Conservation (phyloP, 2,888 invertebrate species). For the Sturmia bella region DNA sequence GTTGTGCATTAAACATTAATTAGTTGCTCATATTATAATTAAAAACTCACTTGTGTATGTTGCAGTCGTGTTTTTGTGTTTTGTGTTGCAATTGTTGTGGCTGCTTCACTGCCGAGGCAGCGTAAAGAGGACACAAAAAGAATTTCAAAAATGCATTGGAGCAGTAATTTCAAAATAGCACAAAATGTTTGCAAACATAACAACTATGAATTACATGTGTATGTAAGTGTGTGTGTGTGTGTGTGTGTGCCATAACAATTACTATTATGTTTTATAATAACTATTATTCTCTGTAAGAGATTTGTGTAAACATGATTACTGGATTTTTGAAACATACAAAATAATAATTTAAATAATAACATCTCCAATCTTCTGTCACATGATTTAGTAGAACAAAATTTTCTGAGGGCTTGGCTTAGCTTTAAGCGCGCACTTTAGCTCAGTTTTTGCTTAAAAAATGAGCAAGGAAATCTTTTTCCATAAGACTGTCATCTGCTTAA, state of each 20-base stretch:
- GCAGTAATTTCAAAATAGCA: conserved; percentile 39
- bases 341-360: conserved; percentile 3
- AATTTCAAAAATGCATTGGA: conserved; percentile 9
- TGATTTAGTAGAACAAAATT: too few relatives aligned
- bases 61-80: conserved; percentile 18
- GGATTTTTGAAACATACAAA: conserved; percentile 1
- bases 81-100: conserved; percentile 12
- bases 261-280: background rate
- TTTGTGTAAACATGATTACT: conserved; percentile 35
- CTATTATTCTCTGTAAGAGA: conserved; percentile 35
- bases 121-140: background rate
- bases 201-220: background rate
- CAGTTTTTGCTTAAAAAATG: too few relatives aligned
- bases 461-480: too few relatives aligned
- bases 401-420: too few relatives aligned
- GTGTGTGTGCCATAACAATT: background rate
- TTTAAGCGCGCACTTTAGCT: too few relatives aligned
- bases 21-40: conserved; percentile 70
- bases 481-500: too few relatives aligned
- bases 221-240: background rate
- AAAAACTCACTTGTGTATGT: conserved; percentile 71
- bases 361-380: too few relatives aligned
- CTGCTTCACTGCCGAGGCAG: conserved; percentile 8
- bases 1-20: conserved; percentile 71
- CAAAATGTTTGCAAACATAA: conserved; percentile 21